phyloP scores from a whole-genome alignment of 2,797 vertebrate species.

The Poecilia velifera region DNA sequence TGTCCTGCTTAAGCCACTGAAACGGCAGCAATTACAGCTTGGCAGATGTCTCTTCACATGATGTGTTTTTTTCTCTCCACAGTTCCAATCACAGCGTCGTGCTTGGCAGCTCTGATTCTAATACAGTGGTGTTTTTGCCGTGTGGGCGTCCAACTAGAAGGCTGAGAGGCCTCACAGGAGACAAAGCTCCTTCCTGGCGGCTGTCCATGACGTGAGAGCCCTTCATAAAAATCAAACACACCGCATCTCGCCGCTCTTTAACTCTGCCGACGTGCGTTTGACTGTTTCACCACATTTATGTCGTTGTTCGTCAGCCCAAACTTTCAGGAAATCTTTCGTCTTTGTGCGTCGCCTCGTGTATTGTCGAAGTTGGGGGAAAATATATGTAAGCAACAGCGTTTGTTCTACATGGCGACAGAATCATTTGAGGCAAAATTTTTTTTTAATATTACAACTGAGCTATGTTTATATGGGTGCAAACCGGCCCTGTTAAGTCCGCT shows the following conservation, averaged over 20 bases:
- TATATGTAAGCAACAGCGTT: not conserved
- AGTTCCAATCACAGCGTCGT: constrained; percentile 2
- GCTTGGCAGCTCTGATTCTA: constrained; percentile 17
- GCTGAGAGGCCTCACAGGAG: constrained; percentile 57
- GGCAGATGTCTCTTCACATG: constrained; percentile 17
- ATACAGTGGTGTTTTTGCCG: constrained; percentile 32
- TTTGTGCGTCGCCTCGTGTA: not conserved
- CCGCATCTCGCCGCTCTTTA: constrained; percentile 19
- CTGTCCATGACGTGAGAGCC: constrained; percentile 43
- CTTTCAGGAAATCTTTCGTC: constrained; percentile 20
- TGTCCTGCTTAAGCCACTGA: not conserved
- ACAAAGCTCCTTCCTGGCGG: constrained; percentile 53
- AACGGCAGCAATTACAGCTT: constrained; percentile 5
- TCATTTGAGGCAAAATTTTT: not conserved
- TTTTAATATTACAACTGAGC: not conserved
- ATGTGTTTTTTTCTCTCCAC: constrained; percentile 14
- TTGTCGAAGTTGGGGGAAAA: not conserved
- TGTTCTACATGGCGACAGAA: not conserved
- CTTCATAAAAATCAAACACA: constrained; percentile 50
- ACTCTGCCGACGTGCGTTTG: not conserved
- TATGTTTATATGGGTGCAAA: not conserved
- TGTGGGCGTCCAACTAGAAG: constrained; percentile 53
- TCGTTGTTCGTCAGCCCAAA: constrained; percentile 18
- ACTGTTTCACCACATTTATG: constrained; percentile 39
- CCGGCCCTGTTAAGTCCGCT: too few species aligned